Evolutionary conservation across 2,797 vertebrate species (phyloP).

Genomic region (Syngnathus acus): DNA sequence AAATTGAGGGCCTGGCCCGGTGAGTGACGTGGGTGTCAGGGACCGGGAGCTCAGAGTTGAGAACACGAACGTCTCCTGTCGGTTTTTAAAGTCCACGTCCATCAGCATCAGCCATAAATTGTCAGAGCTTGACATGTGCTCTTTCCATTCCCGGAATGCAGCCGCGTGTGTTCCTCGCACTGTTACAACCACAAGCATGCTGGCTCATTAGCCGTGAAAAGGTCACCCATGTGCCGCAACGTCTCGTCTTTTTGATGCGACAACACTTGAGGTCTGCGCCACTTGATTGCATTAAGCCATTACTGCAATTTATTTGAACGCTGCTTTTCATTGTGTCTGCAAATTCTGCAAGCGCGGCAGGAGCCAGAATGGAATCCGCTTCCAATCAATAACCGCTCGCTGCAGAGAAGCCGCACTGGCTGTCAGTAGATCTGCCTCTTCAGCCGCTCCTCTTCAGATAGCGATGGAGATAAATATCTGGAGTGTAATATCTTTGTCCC

Average conservation of each 20-base stretch:
- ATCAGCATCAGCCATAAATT: slow-evolving; percentile 24
- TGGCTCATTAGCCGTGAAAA: slow-evolving; percentile 49
- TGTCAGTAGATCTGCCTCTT: slow-evolving; percentile 28
- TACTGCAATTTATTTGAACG: not conserved
- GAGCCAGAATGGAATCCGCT: slow-evolving; percentile 42
- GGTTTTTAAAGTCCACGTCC: slow-evolving; percentile 46
- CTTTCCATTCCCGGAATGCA: slow-evolving; percentile 25
- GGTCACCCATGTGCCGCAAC: slow-evolving; percentile 34
- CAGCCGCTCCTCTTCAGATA: slow-evolving; percentile 22
- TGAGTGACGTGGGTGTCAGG: too few relatives aligned
- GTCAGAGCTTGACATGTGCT: slow-evolving; percentile 35
- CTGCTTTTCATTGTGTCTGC: slow-evolving; percentile 17
- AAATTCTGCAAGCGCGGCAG: slow-evolving; percentile 10
- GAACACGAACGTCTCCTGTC: slow-evolving; percentile 17
- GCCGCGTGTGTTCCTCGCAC: slow-evolving; percentile 12
- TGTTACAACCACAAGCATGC: slow-evolving; percentile 37
- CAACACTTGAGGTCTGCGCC: not conserved
- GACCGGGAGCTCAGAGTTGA: too few relatives aligned
- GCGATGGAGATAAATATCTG: slow-evolving; percentile 26
- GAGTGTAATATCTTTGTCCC: slow-evolving; percentile 14
- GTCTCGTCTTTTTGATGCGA: slow-evolving; percentile 1
- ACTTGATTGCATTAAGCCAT: not conserved
- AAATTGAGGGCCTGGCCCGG: too few relatives aligned
- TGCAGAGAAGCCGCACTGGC: slow-evolving; percentile 50
- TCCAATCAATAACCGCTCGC: slow-evolving; percentile 64